Base-by-base conservation (phyloP, 2,113 vertebrate genomes). In the Sceloporus tristichus region DNA sequence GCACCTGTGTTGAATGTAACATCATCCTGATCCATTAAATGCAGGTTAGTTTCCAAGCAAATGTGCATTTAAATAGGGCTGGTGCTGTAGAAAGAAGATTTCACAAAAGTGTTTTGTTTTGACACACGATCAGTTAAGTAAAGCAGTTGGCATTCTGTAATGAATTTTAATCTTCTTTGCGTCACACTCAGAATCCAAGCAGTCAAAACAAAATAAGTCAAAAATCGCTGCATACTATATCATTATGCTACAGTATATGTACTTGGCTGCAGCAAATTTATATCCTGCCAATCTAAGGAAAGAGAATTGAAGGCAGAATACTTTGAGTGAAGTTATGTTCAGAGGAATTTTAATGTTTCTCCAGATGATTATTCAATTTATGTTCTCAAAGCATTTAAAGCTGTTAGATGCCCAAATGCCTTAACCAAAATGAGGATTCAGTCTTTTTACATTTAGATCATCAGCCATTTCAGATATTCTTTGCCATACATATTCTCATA, bases 241-340 rank as follows among this genome's bases (percentile, higher is more conserved):
- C 54, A 23, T 38, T 29, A 56, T 71, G 48, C 77, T 80, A 48
- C 53, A 54, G 23, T 59, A 85, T 56, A 87, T 85, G 8, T 83
- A 82, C 3, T n/a, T 65, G 40, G 1, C 16, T 84, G 1, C 54
- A 79, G n/a, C 34, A 1, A 6, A 0, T 0, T 86, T 82, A 11
- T 91, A 56, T 48, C 84, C 85, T 82, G 27, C 42, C 68, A 3
- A 68, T 91, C 87, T 77, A 40, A 62, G 59, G 87, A 87, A 29
- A 81, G 0, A 0, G 1, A 86, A 11, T 1, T 1, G 71, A 53
- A 78, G 77, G 48, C 65, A 71, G 13, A 86, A 59, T 68, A 71
- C 48, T 87, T 76, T 76, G 62, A 27, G 2, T 85, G 80, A 80
- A 13, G 18, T 62, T 1, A 79, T 0, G 4, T 42, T 82, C 78